Base-by-base conservation (phyloP, 1,140 invertebrate species). In the Luehdorfia chinensis region DNA sequence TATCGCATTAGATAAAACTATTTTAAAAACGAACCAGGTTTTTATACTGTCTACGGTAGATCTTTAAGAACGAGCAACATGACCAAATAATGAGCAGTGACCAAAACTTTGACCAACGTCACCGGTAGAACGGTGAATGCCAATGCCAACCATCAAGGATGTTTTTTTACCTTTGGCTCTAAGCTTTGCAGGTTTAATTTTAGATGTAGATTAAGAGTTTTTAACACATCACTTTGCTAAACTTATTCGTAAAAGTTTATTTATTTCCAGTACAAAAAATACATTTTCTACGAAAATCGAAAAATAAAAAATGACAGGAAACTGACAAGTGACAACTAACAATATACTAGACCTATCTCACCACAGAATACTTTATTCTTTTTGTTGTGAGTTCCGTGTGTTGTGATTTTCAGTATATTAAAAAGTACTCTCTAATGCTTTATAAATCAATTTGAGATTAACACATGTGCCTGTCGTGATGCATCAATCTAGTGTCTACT, bases 121-220 rank as follows among this genome's bases (percentile, higher is more conserved):
- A 43, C 39, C 39, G 39, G 39, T 11, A 30, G 4, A 43, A 7
- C 28, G 39, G 15, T 43, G 39, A 43, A 43, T 30, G 39, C 25
- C 39, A 43, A 43, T 43, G 39, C 39, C 39, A 43, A 43, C 25
- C 7, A 43, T 11, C 28, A 31, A 11, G 4, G 9, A 30, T 30
- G 27, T n/a, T 23, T 23, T 23, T 23, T 23, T 6, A 23, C 8
- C 1, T 23, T 2, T 23, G 0, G n/a, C 21, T 23, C 8, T 23
- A 23, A 23, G n/a, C 21, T 23, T 23, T 23, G 5, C 21, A 23
- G 21, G n/a, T 23, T 6, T 23, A 23, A 6, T 6, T 1, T 23
- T 6, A 8, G 21, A 23, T 23, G n/a, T 4, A 23, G n/a, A 23
- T 28, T 28, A 28, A 28, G 2, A 28, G 25, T 28, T n/a, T 28